phyloP scores from a whole-genome alignment of 2,888 invertebrate genomes.

The Stenchaetothrips biformis region DNA sequence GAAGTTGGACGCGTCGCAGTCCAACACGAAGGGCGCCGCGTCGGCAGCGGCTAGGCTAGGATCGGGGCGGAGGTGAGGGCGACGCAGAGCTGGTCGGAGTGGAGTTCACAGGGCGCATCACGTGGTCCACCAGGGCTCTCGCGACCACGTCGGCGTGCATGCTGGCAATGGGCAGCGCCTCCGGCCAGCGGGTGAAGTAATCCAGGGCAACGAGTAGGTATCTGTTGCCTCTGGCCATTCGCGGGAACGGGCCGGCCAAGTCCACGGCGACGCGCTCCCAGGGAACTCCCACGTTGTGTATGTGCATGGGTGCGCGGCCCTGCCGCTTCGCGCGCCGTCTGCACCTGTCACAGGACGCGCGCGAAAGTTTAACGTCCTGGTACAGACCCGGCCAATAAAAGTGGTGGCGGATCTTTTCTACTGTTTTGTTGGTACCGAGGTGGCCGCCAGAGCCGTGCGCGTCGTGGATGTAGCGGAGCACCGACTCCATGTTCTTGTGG shows the following conservation, averaged over 20 bases:
- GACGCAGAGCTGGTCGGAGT: conserved; percentile 28
- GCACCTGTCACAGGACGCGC: conserved; percentile 30
- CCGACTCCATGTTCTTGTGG: conserved; percentile 31
- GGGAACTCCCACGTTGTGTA: conserved; percentile 37
- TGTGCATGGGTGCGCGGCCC: conserved; percentile 34
- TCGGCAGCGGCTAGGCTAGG: no score
- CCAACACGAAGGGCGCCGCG: no score
- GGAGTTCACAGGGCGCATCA: conserved; percentile 21
- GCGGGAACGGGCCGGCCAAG: conserved; percentile 37
- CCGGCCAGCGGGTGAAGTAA: conserved; percentile 36
- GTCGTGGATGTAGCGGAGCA: conserved; percentile 37
- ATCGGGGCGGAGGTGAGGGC: no score
- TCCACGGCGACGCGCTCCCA: conserved; percentile 37
- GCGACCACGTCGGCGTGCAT: conserved; percentile 24
- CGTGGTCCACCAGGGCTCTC: conserved; percentile 25
- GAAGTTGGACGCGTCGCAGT: no score
- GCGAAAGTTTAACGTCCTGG: conserved; percentile 38
- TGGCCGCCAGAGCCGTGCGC: conserved; percentile 38
- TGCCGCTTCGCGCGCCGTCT: background rate
- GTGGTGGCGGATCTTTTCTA: conserved; percentile 37
- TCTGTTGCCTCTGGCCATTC: conserved; percentile 36
- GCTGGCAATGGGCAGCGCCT: background rate
- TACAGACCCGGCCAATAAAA: conserved; percentile 37
- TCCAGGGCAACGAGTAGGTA: conserved; percentile 38
- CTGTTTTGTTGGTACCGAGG: conserved; percentile 39